Percentiles rank a stretch among this genome's conserved stretches.
Conservation (phyloP, 2,797 vertebrate genomes). For the Hapalemur alaotrensis region DNA sequence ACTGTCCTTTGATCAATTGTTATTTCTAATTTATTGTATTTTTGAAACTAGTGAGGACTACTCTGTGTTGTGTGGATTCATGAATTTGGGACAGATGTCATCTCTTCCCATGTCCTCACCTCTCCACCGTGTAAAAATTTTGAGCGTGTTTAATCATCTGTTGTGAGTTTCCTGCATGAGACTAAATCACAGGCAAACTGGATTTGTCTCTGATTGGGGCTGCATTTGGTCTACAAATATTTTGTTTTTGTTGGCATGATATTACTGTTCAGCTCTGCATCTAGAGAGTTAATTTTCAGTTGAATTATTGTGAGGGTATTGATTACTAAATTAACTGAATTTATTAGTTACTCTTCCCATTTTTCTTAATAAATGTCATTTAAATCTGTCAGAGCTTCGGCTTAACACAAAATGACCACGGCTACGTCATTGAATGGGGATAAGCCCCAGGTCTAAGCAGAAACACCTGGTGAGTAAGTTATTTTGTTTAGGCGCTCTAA, state of each 20-base stretch:
- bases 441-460: neutral
- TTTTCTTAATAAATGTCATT: conserved; percentile 39
- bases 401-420: neutral
- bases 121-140: neutral
- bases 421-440: neutral
- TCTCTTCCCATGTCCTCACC: neutral
- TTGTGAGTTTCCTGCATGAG: neutral
- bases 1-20: neutral
- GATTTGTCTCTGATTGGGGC: neutral
- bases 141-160: neutral
- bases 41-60: neutral
- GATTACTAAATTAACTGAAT: conserved; percentile 15
- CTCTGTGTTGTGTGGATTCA: neutral
- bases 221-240: neutral
- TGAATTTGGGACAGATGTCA: neutral
- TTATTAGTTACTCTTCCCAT: neutral
- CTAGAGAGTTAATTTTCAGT: neutral
- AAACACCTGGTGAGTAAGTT: neutral
- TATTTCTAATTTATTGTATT: neutral
- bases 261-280: neutral
- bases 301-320: neutral
- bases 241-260: neutral
- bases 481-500: neutral
- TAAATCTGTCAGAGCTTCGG: neutral
- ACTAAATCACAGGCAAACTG: neutral